Evolutionary conservation across 2,888 invertebrate genomes (phyloP), one percentile per base, ranked within the genome.

Genomic region (Phymatocera aterrima): DNA sequence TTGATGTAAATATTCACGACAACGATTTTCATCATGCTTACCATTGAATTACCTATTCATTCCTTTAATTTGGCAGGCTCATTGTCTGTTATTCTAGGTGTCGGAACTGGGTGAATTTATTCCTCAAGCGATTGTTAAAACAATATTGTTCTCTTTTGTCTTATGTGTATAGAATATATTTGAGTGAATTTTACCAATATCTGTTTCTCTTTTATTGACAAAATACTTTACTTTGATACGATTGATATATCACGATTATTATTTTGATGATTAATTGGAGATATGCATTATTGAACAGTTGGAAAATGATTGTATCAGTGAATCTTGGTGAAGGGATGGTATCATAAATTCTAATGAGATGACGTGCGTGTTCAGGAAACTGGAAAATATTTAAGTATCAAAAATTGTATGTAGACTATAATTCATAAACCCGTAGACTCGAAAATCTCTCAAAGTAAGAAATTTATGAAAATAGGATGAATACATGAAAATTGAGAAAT

Each of bases 311-410:
- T 21, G 15, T 15, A 28, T 46, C 24, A 5, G 24, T 46, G 79
- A 82, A 80, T 72, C 80, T 80, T 81, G 79, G 79, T 80, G 81
- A 82, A 51, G n/a, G 82, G 82, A 84, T 85, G 82, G 83, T 84
- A 84, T 68, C 46, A 65, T 46, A 60, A 28, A 78, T 77, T 79
- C 78, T 77, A 80, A 79, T 79, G 78, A 77, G 51, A 79, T 65
- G 12, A 24, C 18, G 37, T 28, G 21, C 4, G 78, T 84, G 83
- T 82, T 83, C 83, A 83, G 81, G 83, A 84, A 85, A 84, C 83
- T 81, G 81, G 79, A 81, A 79, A 81, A 81, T 80, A 61, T 77
- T 79, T 68, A 4, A 64, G 15, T 70, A 12, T 2, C n/a, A 28
- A 10, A 34, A 18, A 37, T 64, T 57, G 4, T 10, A 57, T 24